phyloP scores from a whole-genome alignment of 2,113 vertebrate species.

The Tetrax tetrax region DNA sequence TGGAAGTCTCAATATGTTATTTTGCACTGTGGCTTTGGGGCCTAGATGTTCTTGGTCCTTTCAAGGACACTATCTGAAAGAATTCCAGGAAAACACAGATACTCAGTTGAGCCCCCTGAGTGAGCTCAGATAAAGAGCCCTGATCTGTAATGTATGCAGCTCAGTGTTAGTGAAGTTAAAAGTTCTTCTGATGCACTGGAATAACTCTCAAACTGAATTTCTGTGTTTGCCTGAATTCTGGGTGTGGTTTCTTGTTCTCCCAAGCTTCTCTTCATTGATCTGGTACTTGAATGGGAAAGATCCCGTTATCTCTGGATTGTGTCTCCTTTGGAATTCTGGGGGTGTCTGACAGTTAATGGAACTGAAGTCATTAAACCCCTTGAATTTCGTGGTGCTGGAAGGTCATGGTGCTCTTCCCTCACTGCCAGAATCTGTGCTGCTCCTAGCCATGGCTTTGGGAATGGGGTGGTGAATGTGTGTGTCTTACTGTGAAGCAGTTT shows the following conservation, averaged over 20 bases:
- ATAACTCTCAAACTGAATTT: slow-evolving; percentile 10
- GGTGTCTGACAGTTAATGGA: slow-evolving; percentile 41
- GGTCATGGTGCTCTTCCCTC: slow-evolving; percentile 16
- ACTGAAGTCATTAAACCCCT: slow-evolving; percentile 14
- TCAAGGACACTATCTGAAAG: neutral
- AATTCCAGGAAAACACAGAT: slow-evolving; percentile 36
- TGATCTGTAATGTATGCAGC: neutral
- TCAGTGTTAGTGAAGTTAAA: neutral
- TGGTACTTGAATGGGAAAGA: slow-evolving; percentile 41
- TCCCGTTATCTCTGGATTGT: slow-evolving; percentile 24
- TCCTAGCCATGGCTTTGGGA: slow-evolving; percentile 36
- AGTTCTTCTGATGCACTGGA: neutral
- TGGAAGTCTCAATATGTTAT: neutral
- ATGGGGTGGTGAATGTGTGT: neutral
- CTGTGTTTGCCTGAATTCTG: slow-evolving; percentile 52
- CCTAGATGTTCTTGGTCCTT: neutral
- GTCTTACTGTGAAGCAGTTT: slow-evolving; percentile 18
- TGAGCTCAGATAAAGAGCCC: neutral
- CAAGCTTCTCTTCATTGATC: neutral
- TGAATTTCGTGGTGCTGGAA: slow-evolving; percentile 15
- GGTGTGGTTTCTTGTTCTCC: neutral
- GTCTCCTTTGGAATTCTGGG: slow-evolving; percentile 34
- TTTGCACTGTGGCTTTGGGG: slow-evolving; percentile 24
- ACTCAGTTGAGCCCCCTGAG: neutral
- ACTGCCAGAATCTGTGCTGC: slow-evolving; percentile 46